Evolutionary conservation across 2,113 vertebrate species (phyloP).

Genomic region (Protobothrops flavoviridis): DNA sequence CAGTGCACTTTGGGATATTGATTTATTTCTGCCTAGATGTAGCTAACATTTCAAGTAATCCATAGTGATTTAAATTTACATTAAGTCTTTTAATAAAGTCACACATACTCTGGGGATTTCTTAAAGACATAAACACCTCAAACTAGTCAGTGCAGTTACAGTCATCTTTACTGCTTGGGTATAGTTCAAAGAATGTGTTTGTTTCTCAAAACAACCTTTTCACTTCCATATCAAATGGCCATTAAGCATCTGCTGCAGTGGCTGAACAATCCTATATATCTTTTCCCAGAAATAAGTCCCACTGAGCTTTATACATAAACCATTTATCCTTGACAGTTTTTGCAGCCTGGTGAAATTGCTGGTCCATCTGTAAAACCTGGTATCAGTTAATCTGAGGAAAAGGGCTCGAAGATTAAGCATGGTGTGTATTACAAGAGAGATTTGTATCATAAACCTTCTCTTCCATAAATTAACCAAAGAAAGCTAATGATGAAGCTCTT

Average conservation of each 20-base stretch:
- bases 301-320: constrained; percentile 5
- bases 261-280: neutral
- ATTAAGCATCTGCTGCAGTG: constrained; percentile 26
- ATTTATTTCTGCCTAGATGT: constrained; percentile 56
- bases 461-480: neutral
- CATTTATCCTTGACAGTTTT: constrained; percentile 31
- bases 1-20: constrained; percentile 58
- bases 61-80: constrained; percentile 64
- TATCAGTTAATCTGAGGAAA: neutral
- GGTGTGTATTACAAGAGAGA: neutral
- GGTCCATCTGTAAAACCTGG: constrained; percentile 44
- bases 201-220: neutral
- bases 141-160: constrained; percentile 16
- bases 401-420: neutral
- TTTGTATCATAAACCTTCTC: neutral
- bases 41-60: constrained; percentile 62
- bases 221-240: neutral
- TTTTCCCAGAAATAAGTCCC: neutral
- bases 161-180: constrained; percentile 13
- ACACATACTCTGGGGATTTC: constrained; percentile 44
- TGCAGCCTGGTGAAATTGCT: constrained; percentile 34
- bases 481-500: neutral
- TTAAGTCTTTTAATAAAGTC: constrained; percentile 63
- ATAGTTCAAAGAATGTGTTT: constrained; percentile 22
- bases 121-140: constrained; percentile 29